Evolutionary conservation across 2,113 vertebrate genomes (phyloP).

Genomic region (Phyllostomus discolor): DNA sequence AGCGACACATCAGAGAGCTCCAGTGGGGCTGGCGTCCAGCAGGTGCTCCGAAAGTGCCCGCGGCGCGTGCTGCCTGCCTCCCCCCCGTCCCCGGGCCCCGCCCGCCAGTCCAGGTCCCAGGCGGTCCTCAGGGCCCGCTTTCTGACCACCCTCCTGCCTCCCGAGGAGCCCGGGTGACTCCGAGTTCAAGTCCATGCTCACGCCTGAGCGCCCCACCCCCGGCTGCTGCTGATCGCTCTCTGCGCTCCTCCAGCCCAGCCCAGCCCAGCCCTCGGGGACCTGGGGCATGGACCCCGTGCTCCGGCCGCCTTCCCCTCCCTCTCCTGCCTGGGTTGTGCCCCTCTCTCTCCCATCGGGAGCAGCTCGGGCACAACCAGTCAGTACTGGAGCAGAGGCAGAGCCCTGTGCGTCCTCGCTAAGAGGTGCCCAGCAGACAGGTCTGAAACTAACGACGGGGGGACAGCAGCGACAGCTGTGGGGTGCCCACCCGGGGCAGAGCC

Average conservation of each 20-base stretch:
- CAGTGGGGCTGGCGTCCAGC: accelerated
- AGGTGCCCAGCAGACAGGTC: accelerated
- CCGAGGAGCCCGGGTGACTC: not conserved
- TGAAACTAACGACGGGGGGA: not conserved
- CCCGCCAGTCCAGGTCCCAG: not conserved
- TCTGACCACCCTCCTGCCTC: too few species aligned
- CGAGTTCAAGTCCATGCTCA: accelerated
- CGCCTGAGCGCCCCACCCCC: not conserved
- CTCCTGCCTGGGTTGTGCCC: not conserved
- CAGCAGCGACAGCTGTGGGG: accelerated
- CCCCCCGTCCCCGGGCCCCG: accelerated
- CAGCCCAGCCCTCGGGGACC: not conserved
- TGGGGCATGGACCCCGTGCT: too few species aligned
- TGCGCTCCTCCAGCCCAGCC: accelerated
- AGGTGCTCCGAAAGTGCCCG: accelerated
- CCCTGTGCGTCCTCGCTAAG: accelerated
- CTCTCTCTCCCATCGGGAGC: accelerated
- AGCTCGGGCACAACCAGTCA: accelerated
- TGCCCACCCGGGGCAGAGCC: accelerated
- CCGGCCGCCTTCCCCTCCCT: not conserved
- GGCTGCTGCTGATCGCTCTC: not conserved
- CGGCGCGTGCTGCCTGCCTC: accelerated
- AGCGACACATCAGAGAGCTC: accelerated
- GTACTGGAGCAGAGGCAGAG: too few species aligned
- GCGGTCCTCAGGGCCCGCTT: not conserved